Evolutionary conservation across 2,888 invertebrate species (phyloP).

Genomic region (Galerucella nymphaeae): DNA sequence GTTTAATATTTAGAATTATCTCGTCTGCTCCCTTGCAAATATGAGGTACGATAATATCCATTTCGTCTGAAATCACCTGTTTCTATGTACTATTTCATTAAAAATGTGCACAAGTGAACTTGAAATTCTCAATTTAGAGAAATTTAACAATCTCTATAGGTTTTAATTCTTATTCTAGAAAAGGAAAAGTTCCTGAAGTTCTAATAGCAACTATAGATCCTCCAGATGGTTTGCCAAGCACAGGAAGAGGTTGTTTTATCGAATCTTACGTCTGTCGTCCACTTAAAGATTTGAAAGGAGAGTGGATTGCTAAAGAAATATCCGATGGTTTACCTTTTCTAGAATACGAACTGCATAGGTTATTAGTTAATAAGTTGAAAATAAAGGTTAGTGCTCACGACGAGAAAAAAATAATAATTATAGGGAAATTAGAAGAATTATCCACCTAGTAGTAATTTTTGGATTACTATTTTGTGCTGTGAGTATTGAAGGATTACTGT

Average conservation of each 20-base stretch:
- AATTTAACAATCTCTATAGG: too few relatives aligned
- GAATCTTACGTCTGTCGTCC: constrained; percentile 82
- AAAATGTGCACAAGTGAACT: too few relatives aligned
- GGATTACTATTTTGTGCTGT: too few relatives aligned
- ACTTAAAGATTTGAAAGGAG: constrained; percentile 83
- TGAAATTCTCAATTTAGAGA: too few relatives aligned
- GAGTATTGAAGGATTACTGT: too few relatives aligned
- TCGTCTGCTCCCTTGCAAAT: too few relatives aligned
- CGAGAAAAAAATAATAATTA: neutral
- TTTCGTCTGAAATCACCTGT: too few relatives aligned
- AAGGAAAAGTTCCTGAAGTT: constrained; percentile 90
- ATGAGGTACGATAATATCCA: too few relatives aligned
- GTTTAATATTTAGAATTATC: too few relatives aligned
- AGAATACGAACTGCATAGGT: constrained; percentile 94
- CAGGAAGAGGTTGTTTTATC: constrained; percentile 76
- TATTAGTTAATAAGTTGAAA: constrained; percentile 89
- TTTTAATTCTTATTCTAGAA: constrained; percentile 65
- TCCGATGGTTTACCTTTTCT: constrained; percentile 95
- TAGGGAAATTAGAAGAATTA: neutral
- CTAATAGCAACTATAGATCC: constrained; percentile 90
- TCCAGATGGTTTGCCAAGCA: constrained; percentile 78
- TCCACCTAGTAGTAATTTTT: neutral
- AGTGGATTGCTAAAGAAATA: constrained; percentile 91
- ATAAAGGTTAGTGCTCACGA: constrained; percentile 70
- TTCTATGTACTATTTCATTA: too few relatives aligned